phyloP scores from a whole-genome alignment of 1,140 invertebrate species.

The Delia radicum region DNA sequence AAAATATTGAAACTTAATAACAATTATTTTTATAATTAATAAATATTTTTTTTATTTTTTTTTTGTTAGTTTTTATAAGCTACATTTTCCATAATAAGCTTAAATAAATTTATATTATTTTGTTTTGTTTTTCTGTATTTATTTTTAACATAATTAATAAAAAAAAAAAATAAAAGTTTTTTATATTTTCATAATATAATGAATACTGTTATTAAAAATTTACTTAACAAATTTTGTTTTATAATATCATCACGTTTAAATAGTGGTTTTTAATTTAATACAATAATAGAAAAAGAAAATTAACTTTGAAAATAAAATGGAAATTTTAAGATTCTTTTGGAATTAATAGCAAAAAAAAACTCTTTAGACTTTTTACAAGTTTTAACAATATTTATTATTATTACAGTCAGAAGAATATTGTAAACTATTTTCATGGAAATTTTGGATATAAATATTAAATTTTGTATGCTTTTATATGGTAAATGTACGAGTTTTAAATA shows the following conservation, averaged over 20 bases:
- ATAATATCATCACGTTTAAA: background rate
- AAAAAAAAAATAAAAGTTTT: background rate
- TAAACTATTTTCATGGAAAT: too few species aligned
- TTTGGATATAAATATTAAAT: too few species aligned
- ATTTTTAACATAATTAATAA: background rate
- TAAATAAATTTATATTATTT: background rate
- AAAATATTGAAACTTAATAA: background rate
- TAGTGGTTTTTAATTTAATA: background rate
- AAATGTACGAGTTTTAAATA: too few species aligned
- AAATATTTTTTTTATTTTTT: background rate
- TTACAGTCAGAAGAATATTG: too few species aligned
- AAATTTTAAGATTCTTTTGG: too few species aligned
- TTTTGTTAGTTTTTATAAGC: background rate
- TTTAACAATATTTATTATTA: too few species aligned
- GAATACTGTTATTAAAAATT: background rate
- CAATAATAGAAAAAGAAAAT: background rate
- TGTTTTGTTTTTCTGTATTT: background rate
- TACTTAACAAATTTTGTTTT: background rate
- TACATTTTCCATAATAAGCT: background rate
- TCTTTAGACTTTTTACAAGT: too few species aligned
- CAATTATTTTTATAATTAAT: background rate
- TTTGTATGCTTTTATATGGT: too few species aligned
- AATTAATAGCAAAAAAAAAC: too few species aligned
- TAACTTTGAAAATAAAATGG: too few species aligned
- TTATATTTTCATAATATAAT: conserved; percentile 1